Conservation (phyloP, 2,113 vertebrate species). For the Suncus etruscus region DNA sequence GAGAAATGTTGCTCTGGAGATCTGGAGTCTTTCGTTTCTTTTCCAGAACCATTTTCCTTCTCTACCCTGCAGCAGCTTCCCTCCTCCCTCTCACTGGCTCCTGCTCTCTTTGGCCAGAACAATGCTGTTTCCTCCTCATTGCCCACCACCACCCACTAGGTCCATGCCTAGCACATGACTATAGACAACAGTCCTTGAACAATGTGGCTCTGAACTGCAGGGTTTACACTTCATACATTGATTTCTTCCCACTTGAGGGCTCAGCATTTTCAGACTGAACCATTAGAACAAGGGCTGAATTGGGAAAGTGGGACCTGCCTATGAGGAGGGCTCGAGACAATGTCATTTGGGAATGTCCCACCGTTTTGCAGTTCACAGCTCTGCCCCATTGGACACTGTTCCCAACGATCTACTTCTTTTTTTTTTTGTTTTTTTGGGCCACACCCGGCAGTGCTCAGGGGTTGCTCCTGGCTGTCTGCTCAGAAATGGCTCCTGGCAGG, state of each 20-base stretch:
- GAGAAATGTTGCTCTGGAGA: too few relatives aligned
- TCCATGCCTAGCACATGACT: neutral
- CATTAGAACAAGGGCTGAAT: neutral
- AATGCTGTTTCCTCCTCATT: neutral
- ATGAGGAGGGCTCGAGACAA: neutral
- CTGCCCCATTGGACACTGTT: accelerated
- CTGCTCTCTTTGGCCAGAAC: neutral
- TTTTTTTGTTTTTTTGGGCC: too few relatives aligned
- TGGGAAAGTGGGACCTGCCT: neutral
- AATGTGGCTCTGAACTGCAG: neutral
- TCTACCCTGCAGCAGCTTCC: too few relatives aligned
- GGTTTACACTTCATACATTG: neutral
- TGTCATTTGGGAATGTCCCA: neutral
- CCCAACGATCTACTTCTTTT: neutral
- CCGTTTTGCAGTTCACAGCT: too few relatives aligned
- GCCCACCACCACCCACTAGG: neutral
- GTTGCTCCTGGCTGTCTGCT: too few relatives aligned
- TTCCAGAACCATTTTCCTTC: neutral
- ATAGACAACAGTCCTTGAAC: neutral
- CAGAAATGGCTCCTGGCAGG: too few relatives aligned
- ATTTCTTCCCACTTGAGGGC: neutral
- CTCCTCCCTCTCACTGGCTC: neutral
- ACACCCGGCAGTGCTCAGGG: too few relatives aligned
- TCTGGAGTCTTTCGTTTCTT: neutral
- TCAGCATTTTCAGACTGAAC: neutral